Percentiles rank a stretch among this genome's conserved stretches.
phyloP scores from a whole-genome alignment of 2,113 vertebrate genomes.

The Grammomys dolichurus region DNA sequence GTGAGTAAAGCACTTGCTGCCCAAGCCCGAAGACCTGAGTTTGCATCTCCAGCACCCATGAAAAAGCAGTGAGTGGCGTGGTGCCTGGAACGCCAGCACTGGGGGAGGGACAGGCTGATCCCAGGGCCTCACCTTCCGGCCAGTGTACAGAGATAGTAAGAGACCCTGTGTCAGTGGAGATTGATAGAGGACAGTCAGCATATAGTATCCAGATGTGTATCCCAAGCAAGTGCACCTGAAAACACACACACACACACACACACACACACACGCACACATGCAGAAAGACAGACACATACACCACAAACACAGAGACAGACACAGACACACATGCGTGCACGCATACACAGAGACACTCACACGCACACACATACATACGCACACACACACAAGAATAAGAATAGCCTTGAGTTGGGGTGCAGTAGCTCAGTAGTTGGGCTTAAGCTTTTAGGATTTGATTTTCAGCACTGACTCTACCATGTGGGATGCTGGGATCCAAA shows the following conservation, averaged over 20 bases:
- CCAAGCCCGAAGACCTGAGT: not conserved
- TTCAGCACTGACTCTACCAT: not conserved
- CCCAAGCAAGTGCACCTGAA: not conserved
- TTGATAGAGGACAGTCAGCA: not conserved
- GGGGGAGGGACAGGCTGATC: not conserved
- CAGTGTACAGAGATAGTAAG: not conserved
- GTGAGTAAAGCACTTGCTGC: not conserved
- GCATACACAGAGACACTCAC: too few species aligned
- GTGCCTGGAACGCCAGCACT: not conserved
- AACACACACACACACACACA: not conserved
- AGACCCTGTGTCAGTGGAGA: not conserved
- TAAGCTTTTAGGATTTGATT: not conserved
- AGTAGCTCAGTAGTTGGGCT: not conserved
- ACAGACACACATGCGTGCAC: not conserved
- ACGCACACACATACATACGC: too few species aligned
- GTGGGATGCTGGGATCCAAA: not conserved
- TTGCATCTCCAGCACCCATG: not conserved
- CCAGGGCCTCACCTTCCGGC: not conserved
- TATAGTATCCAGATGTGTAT: too few species aligned
- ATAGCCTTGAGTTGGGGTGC: not conserved
- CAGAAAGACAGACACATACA: not conserved
- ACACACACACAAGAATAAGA: not conserved
- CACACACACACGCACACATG: not conserved
- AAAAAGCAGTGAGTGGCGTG: not conserved
- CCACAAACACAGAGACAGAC: not conserved